Base-by-base conservation (phyloP, 2,113 vertebrate genomes). In the Cyprinus carpio region DNA sequence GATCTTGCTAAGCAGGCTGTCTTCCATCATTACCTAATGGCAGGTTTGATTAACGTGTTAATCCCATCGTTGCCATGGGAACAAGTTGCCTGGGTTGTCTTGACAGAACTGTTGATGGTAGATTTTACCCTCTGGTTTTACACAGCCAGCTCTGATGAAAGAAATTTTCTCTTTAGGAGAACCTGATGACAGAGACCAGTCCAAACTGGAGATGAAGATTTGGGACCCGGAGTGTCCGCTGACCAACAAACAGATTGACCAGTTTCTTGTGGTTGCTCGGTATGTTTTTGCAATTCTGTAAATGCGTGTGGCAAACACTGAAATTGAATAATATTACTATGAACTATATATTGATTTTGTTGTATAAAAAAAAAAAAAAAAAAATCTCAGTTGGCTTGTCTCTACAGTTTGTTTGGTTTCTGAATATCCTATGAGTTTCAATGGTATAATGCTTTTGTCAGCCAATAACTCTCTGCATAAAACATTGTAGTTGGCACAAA, bases 261-360 rank as follows among this genome's bases (percentile, higher is more conserved):
- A 99, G 91, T 99, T 99, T 94, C 95, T 99, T 90, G 98, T 99
- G 91, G 97, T 98, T 91, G 98, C 98, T 90, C 95, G 97, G 98
- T 99, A 93, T 87, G 88, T 76, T 8, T 82, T 72, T 75, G 34
- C 9, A 43, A 43, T 43, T 43, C 40, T 43, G 40, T 43, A 31
- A 27, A 65, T 27, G 15, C 62, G 13, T 7, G 27, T 31, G 13
- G 7, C 31, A 71, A 10, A 34, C 67, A 11, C 29, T 71, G 31
- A 71, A 69, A 16, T 1, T 15, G 4, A 62, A 8, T 67, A 31
- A 34, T 69, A 37, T 69, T 34, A 69, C 16, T 23, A 23, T 69
- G 4, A 40, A n/a, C 20, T 10, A n/a, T 23, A 71, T 71, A 6
- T 40, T 40, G 34, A 69, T 69, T 71, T 11, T 11, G 4, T 6